Conservation (phyloP, 2,113 vertebrate genomes). For the Casuarius casuarius region DNA sequence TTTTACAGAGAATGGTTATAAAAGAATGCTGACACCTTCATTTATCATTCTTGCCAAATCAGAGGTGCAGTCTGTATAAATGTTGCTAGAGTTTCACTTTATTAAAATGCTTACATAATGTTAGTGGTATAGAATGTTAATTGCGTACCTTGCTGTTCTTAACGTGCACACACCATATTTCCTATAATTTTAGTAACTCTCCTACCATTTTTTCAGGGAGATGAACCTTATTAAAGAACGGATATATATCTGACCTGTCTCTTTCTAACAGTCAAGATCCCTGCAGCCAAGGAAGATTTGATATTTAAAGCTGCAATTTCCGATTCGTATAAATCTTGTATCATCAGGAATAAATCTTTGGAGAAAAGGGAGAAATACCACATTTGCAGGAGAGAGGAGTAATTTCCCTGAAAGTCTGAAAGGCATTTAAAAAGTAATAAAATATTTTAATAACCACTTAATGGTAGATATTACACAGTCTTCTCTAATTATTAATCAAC, state of each 20-base stretch:
- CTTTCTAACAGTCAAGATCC: not conserved
- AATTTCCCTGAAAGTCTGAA: constrained; percentile 6
- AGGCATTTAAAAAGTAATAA: constrained; percentile 30
- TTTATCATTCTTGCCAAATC: not conserved
- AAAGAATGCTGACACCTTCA: not conserved
- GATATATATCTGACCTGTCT: not conserved
- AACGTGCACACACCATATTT: not conserved
- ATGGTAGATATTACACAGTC: not conserved
- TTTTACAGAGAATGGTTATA: not conserved
- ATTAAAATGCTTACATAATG: not conserved
- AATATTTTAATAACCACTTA: constrained; percentile 38
- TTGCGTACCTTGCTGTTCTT: not conserved
- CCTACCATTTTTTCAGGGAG: not conserved
- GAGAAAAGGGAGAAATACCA: constrained; percentile 4
- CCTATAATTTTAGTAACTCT: not conserved
- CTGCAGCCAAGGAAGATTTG: not conserved
- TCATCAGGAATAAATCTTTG: not conserved
- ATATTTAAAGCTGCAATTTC: constrained; percentile 10
- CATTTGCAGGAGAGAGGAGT: not conserved
- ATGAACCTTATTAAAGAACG: not conserved
- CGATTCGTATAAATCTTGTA: constrained; percentile 9
- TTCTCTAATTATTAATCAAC: constrained; percentile 41
- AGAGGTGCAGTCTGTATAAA: not conserved
- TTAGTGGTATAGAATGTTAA: not conserved
- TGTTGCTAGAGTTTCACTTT: not conserved